These are phyloP conservation scores for Pyrocephalus nanus DNA, from an alignment of 2,797 vertebrate genomes.

Conservation along the genomic window DNA sequence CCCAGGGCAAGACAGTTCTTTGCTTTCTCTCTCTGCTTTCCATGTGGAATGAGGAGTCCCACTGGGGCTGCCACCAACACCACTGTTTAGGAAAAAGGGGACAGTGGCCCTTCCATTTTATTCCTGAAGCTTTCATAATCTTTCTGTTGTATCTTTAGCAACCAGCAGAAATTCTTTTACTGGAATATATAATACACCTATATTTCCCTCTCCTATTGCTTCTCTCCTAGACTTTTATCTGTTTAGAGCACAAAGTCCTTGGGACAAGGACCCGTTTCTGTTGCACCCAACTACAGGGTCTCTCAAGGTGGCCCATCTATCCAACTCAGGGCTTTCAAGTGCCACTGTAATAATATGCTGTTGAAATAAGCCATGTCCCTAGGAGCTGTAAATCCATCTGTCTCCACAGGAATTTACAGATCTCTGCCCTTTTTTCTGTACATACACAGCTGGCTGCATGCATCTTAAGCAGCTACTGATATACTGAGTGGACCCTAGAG, in stretches of 20 bases:
- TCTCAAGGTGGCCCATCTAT: background rate
- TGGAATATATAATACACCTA: background rate
- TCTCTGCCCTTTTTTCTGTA: background rate
- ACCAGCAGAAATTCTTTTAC: background rate
- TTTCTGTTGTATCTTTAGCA: background rate
- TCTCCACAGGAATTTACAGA: background rate
- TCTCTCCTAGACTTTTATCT: background rate
- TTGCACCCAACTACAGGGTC: background rate
- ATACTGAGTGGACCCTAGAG: background rate
- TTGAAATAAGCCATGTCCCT: background rate
- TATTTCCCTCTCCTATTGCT: background rate
- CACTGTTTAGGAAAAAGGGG: background rate
- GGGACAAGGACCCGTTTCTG: background rate
- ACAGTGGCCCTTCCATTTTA: background rate
- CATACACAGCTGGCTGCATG: background rate
- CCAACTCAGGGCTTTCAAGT: background rate
- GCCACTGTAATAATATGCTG: background rate
- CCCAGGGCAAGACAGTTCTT: background rate
- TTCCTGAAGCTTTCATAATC: background rate
- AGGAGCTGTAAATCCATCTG: background rate
- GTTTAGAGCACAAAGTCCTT: background rate
- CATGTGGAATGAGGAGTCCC: accelerated
- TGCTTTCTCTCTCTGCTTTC: background rate
- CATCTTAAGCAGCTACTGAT: background rate
- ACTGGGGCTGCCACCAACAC: background rate